phyloP scores from a whole-genome alignment of 2,888 invertebrate genomes.

The Penaeus monodon region DNA sequence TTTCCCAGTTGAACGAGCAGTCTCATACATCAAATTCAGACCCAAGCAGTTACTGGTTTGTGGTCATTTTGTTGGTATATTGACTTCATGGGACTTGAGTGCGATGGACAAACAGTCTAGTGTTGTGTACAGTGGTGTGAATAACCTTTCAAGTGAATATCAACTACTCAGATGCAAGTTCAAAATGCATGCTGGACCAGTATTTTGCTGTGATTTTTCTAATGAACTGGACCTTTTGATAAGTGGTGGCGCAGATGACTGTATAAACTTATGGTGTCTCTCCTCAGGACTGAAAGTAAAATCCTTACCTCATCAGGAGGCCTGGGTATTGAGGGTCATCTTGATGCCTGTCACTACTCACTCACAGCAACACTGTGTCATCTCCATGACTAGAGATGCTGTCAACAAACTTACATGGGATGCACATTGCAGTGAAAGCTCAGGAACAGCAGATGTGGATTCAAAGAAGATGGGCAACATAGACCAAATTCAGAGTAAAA shows the following conservation, averaged over 20 bases:
- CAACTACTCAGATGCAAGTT: slow-evolving; percentile 39
- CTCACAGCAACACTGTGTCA: slow-evolving; percentile 26
- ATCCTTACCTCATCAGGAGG: slow-evolving; percentile 49
- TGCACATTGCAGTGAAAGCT: neutral
- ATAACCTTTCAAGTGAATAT: slow-evolving; percentile 13
- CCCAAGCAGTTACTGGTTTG: slow-evolving; percentile 51
- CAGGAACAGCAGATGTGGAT: neutral
- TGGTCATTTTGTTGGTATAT: slow-evolving; percentile 62
- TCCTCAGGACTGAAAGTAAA: slow-evolving; percentile 53
- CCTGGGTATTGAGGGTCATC: slow-evolving; percentile 61
- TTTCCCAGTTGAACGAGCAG: slow-evolving; percentile 56
- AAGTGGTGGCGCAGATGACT: slow-evolving; percentile 64
- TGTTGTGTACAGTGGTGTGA: neutral
- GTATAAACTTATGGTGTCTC: slow-evolving; percentile 59
- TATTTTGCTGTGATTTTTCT: slow-evolving; percentile 62
- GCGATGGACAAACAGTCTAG: slow-evolving; percentile 30
- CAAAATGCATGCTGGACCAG: slow-evolving; percentile 64
- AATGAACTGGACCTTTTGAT: slow-evolving; percentile 55
- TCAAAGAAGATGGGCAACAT: slow-evolving; percentile 21
- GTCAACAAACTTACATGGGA: slow-evolving; percentile 52
- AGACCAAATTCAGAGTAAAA: slow-evolving; percentile 24
- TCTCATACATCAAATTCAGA: slow-evolving; percentile 58
- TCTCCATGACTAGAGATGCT: slow-evolving; percentile 57
- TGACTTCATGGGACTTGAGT: slow-evolving; percentile 58
- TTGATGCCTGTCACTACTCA: slow-evolving; percentile 36